Evolutionary conservation across 2,888 invertebrate species (phyloP), one percentile per base, ranked within the genome.

Genomic region (Dicyrtomina minuta): DNA sequence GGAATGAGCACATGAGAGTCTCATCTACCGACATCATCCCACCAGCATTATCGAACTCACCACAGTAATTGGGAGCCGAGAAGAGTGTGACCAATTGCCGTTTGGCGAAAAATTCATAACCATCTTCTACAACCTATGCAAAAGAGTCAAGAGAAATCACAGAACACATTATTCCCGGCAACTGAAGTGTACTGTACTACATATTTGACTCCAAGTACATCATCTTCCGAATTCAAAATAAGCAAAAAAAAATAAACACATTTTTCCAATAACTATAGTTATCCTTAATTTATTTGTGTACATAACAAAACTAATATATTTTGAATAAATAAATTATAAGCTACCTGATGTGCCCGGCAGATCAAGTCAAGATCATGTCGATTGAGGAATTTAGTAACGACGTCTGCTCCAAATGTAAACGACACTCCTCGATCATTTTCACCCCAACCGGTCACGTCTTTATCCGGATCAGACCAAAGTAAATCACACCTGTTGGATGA

Each of bases 1-100:
- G 98, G 86, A 98, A 98, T 79, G 97, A 97, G 86, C 98, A 98
- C 96, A 98, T 97, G 65, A 98, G 87, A 72, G 96, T 94, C 82
- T 98, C 97, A 83, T 98, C 98, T 41, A 99, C 98, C 73, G 93
- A 94, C 98, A 98, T 98, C 97, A 98, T 98, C 73, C 96, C 98
- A 68, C 98, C 98, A 64, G 98, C 97, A 82, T 98, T 98, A 83
- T 97, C 96, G 81, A 97, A 96, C 83, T 96, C 95, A n/a, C 96
- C 95, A 82, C 95, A 96, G 82, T 95, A 95, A 83, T 97, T 97
- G 39, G 96, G 96, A 55, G 96, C 96, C 15, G 97, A 98, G 84
- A 99, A 99, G 67, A 98, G 84, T 1, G 98, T 99, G 66, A 99
- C 98, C 80, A 99, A 86, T 82, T 98, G 97, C 73, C 98, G 87